These are phyloP conservation scores for Corvus hawaiiensis DNA, from an alignment of 2,113 vertebrate species.

Conservation along the genomic window DNA sequence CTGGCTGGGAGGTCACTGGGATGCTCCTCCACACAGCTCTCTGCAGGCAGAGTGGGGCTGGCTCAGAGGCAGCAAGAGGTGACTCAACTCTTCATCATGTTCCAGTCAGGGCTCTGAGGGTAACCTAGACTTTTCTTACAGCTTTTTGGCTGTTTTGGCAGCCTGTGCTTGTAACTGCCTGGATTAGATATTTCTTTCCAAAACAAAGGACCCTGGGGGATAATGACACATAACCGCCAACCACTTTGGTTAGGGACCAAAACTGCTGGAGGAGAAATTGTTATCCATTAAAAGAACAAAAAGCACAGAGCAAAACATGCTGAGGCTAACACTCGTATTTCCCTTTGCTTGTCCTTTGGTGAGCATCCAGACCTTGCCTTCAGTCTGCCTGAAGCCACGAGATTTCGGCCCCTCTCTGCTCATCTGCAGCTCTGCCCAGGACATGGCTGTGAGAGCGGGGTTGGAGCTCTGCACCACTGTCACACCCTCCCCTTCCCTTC, in stretches of 20 bases:
- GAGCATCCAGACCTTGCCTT: not conserved
- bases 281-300: not conserved
- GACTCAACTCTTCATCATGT: rapidly evolving
- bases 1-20: not conserved
- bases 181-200: not conserved
- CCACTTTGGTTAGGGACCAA: not conserved
- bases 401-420: not conserved
- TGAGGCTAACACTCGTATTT: not conserved
- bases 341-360: not conserved
- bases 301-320: not conserved
- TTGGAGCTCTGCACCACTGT: not conserved
- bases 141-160: not conserved
- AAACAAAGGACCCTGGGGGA: not conserved
- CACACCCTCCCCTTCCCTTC: not conserved
- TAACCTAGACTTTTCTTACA: not conserved
- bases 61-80: not conserved
- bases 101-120: not conserved
- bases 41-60: not conserved
- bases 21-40: not conserved
- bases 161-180: not conserved
- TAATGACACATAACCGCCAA: not conserved
- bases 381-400: not conserved
- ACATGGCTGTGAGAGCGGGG: rapidly evolving
- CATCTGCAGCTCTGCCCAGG: not conserved
- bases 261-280: not conserved